Conservation (phyloP, 2,797 vertebrate species). For the Myripristis jacobus region DNA sequence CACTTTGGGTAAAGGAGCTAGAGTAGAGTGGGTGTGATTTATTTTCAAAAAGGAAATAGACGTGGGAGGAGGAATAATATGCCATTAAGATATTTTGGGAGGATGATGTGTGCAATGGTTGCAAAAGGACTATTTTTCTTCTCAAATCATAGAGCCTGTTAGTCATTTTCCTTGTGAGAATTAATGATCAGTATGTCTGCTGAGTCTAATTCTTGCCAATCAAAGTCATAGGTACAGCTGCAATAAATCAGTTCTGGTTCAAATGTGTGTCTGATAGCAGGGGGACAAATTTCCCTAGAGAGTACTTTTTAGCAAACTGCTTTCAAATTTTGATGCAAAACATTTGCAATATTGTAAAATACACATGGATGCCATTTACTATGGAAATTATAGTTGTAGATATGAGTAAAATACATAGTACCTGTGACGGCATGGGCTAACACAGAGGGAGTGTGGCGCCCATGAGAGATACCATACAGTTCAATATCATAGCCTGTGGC, state of each 20-base stretch:
- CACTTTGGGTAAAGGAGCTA: slow-evolving; percentile 94
- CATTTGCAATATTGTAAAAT: neutral
- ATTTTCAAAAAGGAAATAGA: slow-evolving; percentile 45
- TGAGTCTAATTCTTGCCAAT: neutral
- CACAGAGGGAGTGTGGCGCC: slow-evolving; percentile 84
- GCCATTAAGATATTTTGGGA: slow-evolving; percentile 69
- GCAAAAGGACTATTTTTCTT: slow-evolving; percentile 70
- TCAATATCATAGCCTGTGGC: slow-evolving; percentile 87
- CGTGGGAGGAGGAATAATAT: slow-evolving; percentile 57
- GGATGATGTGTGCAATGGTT: slow-evolving; percentile 75
- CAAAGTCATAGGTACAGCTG: neutral
- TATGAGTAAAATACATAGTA: slow-evolving; percentile 79
- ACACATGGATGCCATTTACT: slow-evolving; percentile 4
- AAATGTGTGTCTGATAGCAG: too few species aligned
- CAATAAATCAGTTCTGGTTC: neutral
- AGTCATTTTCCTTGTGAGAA: neutral
- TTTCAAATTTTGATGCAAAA: too few species aligned
- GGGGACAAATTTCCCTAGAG: too few species aligned
- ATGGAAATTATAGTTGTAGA: slow-evolving; percentile 24
- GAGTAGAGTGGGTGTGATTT: slow-evolving; percentile 56
- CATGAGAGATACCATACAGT: slow-evolving; percentile 86
- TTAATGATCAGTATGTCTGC: neutral
- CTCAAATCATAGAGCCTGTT: slow-evolving; percentile 40
- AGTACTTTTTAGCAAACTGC: too few species aligned
- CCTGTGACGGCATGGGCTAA: slow-evolving; percentile 88